phyloP scores from a whole-genome alignment of 2,888 invertebrate genomes.

The Cancer borealis region DNA sequence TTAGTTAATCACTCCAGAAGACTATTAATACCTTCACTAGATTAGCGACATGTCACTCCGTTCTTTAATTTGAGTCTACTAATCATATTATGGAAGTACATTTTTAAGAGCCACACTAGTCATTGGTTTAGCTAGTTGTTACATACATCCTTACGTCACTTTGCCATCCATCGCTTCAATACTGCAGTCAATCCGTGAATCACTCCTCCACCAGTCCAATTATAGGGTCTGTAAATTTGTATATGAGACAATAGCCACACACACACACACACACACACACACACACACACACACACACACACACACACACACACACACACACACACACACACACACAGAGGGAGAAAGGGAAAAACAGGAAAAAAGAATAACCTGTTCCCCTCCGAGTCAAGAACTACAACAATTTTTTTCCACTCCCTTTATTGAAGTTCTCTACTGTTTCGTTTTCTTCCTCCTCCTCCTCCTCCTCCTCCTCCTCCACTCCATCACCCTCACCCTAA shows the following conservation, averaged over 20 bases:
- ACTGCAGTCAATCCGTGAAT: neutral
- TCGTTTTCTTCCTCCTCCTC: neutral
- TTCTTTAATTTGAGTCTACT: no score
- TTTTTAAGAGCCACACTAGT: neutral
- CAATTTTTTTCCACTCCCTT: neutral
- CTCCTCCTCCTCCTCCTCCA: neutral
- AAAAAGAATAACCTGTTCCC: neutral
- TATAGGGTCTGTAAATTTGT: no score
- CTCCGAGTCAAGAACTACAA: neutral
- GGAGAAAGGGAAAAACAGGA: neutral
- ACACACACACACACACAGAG: slow-evolving; percentile 24
- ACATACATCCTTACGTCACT: neutral
- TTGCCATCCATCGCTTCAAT: neutral
- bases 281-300: no score
- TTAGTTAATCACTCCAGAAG: neutral
- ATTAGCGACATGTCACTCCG: neutral
- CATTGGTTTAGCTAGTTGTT: neutral
- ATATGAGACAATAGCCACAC: no score
- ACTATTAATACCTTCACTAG: neutral
- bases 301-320: slow-evolving; percentile 32
- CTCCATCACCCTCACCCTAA: slow-evolving; percentile 24
- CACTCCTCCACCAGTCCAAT: neutral
- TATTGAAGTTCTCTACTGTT: neutral
- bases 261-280: no score
- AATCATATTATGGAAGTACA: no score